These are phyloP conservation scores for Nezara viridula DNA, from an alignment of 2,888 invertebrate genomes.

Conservation along the genomic window DNA sequence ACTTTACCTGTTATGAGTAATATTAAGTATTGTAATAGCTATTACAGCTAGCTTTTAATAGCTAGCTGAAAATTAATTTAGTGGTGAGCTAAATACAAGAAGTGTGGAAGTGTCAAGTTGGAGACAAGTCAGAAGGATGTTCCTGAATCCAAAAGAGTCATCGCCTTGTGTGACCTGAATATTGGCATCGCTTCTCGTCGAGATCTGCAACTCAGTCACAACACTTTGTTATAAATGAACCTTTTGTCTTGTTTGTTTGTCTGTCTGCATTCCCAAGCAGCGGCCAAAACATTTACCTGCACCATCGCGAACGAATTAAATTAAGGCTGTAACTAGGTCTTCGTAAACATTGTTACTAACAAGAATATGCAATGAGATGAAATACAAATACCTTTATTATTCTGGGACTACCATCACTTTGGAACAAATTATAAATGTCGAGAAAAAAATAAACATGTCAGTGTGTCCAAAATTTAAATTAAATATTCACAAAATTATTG, in stretches of 20 bases:
- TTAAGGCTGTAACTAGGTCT: not conserved
- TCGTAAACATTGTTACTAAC: not conserved
- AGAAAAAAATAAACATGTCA: no score
- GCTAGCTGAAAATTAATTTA: not conserved
- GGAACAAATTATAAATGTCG: no score
- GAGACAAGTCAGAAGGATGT: not conserved
- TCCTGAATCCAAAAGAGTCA: constrained; percentile 21
- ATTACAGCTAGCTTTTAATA: no score
- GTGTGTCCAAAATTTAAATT: no score
- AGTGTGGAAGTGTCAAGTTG: constrained; percentile 11
- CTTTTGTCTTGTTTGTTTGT: constrained; percentile 5
- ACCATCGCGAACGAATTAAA: not conserved
- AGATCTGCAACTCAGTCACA: constrained; percentile 10
- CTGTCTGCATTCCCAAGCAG: not conserved
- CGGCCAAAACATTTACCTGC: not conserved
- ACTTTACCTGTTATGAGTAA: no score
- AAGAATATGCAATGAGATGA: not conserved
- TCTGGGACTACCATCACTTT: no score
- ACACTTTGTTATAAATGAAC: constrained; percentile 17
- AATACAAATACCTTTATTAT: not conserved
- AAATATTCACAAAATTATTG: no score
- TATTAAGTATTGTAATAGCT: no score
- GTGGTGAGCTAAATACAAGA: not conserved
- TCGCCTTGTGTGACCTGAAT: not conserved
- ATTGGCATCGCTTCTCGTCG: not conserved